Conservation (phyloP, 2,888 invertebrate species). For the Xanthostigma xanthostigma region DNA sequence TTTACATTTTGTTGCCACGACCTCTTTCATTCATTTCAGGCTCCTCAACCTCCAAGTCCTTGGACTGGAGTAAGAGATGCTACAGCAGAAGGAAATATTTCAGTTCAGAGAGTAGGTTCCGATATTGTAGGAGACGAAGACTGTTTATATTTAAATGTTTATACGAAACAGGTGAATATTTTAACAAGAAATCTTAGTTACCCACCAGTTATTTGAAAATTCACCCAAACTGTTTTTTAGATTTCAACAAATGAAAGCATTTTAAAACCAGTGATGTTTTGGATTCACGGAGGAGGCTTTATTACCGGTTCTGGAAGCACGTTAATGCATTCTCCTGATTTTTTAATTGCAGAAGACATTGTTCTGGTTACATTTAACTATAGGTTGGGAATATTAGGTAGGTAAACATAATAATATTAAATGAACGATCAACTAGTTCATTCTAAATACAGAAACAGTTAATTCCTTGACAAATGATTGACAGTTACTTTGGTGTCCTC, state of each 20-base stretch:
- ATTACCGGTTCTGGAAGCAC: constrained; percentile 27
- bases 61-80: constrained; percentile 31
- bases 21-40: constrained; percentile 15
- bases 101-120: constrained; percentile 19
- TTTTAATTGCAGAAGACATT: constrained; percentile 30
- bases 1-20: too few species aligned
- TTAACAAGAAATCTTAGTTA: too few species aligned
- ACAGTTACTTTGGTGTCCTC: too few species aligned
- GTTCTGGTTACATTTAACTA: constrained; percentile 32
- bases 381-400: constrained; percentile 28
- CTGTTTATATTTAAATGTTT: constrained; percentile 36
- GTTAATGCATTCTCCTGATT: constrained; percentile 27
- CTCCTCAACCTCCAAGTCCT: constrained; percentile 26
- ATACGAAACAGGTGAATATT: constrained; percentile 21
- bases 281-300: constrained; percentile 35
- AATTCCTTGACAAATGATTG: too few species aligned
- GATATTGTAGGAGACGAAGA: constrained; percentile 34
- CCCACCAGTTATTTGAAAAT: constrained; percentile 2
- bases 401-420: not conserved
- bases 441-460: too few species aligned
- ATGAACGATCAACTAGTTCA: too few species aligned
- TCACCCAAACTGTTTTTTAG: not conserved
- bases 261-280: constrained; percentile 27
- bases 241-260: not conserved
- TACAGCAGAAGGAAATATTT: constrained; percentile 20